A percentile compares a stretch with the other conserved stretches of the same genome.
phyloP scores from a whole-genome alignment of 2,113 vertebrate species.

The Pomatostomus ruficeps region DNA sequence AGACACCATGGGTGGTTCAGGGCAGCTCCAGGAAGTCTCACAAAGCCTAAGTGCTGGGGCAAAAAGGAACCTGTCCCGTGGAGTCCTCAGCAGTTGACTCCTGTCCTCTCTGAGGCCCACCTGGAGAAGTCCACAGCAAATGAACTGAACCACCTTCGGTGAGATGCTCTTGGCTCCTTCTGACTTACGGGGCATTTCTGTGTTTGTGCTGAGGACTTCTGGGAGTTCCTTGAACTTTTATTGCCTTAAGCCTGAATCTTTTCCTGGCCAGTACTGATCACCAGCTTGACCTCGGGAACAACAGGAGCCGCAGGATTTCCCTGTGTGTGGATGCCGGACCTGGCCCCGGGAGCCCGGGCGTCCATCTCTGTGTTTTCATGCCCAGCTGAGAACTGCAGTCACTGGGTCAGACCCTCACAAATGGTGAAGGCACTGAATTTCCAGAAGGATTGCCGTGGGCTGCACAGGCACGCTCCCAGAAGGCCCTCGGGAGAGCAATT shows the following conservation, averaged over 20 bases:
- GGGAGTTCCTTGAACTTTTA: conserved; percentile 3
- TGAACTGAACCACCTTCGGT: neutral
- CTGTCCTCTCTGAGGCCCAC: neutral
- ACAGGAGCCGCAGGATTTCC: neutral
- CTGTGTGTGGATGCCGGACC: fast-evolving
- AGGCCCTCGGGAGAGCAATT: neutral
- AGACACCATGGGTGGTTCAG: neutral
- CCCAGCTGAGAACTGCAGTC: conserved; percentile 3
- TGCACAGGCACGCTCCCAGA: neutral
- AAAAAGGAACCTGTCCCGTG: neutral
- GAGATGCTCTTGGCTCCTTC: neutral
- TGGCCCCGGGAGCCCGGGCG: neutral
- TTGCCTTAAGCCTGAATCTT: conserved; percentile 1
- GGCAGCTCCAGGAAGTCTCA: neutral
- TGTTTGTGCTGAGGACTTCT: neutral
- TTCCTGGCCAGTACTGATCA: neutral
- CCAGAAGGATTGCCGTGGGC: conserved; percentile 10
- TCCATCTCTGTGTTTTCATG: neutral
- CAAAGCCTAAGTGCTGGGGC: neutral
- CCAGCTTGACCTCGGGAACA: conserved; percentile 2
- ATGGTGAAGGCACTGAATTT: neutral
- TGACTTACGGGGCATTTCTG: neutral
- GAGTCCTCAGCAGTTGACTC: neutral
- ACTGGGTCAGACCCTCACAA: conserved; percentile 45
- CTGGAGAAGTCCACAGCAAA: neutral